Evolutionary conservation across 2,888 invertebrate species (phyloP).

Genomic region (Acutogordius australiensis): DNA sequence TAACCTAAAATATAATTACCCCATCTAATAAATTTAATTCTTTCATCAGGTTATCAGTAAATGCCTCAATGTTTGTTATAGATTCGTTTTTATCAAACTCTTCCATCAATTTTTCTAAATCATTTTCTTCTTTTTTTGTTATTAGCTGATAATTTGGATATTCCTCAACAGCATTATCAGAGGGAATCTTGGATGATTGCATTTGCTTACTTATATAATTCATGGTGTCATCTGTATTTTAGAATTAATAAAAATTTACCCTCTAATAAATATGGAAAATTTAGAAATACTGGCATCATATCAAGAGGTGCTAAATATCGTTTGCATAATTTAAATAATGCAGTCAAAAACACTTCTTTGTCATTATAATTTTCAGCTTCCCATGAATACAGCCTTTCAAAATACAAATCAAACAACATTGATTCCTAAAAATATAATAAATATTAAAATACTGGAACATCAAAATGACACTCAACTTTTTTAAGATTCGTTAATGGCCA

Average conservation of each 20-base stretch:
- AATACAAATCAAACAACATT: neutral
- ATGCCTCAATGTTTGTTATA: neutral
- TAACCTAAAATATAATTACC: too few species aligned
- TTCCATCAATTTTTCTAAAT: neutral
- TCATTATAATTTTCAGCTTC: neutral
- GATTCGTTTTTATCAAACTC: neutral
- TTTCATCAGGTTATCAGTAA: neutral
- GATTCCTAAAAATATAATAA: slow-evolving; percentile 7
- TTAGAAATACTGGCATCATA: slow-evolving; percentile 3
- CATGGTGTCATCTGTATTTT: too few species aligned
- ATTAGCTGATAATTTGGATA: neutral
- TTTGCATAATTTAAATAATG: neutral
- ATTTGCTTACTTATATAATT: neutral
- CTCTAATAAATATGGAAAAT: neutral
- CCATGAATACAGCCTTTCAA: neutral
- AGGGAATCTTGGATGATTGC: neutral
- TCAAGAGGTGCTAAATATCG: neutral
- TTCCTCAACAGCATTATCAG: neutral
- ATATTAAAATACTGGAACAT: neutral
- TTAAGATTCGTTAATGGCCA: slow-evolving; percentile 3
- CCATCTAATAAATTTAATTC: neutral
- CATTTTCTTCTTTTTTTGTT: neutral
- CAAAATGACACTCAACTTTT: neutral
- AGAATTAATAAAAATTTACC: neutral
- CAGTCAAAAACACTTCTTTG: neutral